Conservation (phyloP, 2,888 invertebrate genomes). For the Terebella lapidaria region DNA sequence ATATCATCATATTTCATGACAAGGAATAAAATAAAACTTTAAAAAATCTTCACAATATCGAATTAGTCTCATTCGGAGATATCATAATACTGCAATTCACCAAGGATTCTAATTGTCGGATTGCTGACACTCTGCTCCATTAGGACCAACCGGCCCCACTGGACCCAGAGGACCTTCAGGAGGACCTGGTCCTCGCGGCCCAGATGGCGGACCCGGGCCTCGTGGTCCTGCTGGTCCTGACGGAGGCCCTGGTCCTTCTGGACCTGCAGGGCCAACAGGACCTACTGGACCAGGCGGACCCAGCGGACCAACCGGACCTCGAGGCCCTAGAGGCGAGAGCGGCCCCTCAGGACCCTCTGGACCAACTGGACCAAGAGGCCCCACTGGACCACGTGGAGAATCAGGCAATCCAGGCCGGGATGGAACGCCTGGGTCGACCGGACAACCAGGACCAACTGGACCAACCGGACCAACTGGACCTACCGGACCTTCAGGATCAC, state of each 20-base stretch:
- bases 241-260: not conserved
- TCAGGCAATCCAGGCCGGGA: slow-evolving; percentile 8
- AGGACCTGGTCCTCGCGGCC: not conserved
- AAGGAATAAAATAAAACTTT: too few species aligned
- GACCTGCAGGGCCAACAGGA: not conserved
- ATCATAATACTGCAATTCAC: too few species aligned
- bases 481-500: slow-evolving; percentile 2
- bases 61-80: too few species aligned
- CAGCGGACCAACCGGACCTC: not conserved
- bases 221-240: slow-evolving; percentile 3
- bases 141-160: slow-evolving; percentile 4
- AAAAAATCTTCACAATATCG: too few species aligned
- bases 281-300: not conserved
- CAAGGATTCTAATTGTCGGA: too few species aligned
- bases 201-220: not conserved
- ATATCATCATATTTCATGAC: too few species aligned
- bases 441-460: slow-evolving; percentile 13
- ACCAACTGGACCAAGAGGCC: slow-evolving; percentile 9
- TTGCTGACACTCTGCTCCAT: too few species aligned
- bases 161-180: slow-evolving; percentile 3
- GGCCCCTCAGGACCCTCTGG: not conserved
- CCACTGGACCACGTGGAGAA: slow-evolving; percentile 10
- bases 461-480: slow-evolving; percentile 27
- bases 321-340: slow-evolving; percentile 2
- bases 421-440: slow-evolving; percentile 12